Conservation (phyloP, 2,797 vertebrate genomes). For the Notolepis coatsorum region DNA sequence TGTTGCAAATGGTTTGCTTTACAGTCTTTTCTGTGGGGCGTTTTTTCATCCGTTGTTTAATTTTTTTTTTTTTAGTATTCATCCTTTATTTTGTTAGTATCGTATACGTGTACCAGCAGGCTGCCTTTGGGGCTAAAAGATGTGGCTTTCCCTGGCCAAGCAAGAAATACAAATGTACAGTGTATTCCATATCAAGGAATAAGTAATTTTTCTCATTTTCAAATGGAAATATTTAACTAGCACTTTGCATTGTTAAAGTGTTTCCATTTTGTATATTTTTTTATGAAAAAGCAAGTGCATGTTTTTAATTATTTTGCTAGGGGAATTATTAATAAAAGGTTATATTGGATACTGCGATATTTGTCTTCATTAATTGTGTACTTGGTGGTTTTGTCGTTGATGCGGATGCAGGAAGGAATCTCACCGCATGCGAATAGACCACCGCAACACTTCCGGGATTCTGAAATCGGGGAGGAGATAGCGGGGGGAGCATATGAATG, state of each 20-base stretch:
- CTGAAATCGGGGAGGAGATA: too few species aligned
- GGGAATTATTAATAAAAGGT: constrained; percentile 6
- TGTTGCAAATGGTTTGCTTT: not conserved
- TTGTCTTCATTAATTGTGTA: not conserved
- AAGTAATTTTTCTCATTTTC: constrained; percentile 25
- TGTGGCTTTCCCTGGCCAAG: not conserved
- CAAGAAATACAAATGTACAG: not conserved
- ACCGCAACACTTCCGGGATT: too few species aligned
- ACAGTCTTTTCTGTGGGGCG: not conserved
- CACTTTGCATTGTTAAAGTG: constrained; percentile 39
- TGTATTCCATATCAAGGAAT: not conserved
- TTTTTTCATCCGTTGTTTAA: not conserved
- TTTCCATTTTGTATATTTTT: constrained; percentile 55
- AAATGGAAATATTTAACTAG: constrained; percentile 31
- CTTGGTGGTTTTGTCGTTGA: too few species aligned
- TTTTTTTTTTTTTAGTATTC: not conserved
- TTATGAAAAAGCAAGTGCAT: constrained; percentile 41
- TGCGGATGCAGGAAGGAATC: too few species aligned
- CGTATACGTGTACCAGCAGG: not conserved
- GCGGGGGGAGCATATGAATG: too few species aligned
- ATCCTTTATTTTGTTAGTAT: not conserved
- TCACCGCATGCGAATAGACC: too few species aligned
- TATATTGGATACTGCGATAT: not conserved
- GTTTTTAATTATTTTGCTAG: constrained; percentile 35
- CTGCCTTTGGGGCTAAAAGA: not conserved